These are phyloP conservation scores for Podabrus alpinus DNA, from an alignment of 2,888 invertebrate genomes.

Conservation along the genomic window DNA sequence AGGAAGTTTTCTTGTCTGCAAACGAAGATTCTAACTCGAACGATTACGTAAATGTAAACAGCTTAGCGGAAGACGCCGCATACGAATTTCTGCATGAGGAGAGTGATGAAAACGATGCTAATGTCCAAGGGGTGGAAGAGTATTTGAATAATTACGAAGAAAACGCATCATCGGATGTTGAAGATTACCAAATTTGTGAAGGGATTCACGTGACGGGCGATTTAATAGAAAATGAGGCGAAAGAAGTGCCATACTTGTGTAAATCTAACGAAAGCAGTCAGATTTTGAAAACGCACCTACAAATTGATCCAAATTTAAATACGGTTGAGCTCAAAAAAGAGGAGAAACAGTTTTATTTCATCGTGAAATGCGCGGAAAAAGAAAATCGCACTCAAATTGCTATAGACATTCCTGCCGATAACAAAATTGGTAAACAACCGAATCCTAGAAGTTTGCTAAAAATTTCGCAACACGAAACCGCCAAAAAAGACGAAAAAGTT, in stretches of 20 bases:
- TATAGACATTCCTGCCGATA: conserved; percentile 20
- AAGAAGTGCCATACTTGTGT: conserved; percentile 5
- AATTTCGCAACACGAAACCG: conserved; percentile 34
- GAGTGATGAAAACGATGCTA: background rate
- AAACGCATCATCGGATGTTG: conserved; percentile 40
- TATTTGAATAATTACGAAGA: conserved; percentile 9
- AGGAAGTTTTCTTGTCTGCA: background rate
- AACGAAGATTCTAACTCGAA: background rate
- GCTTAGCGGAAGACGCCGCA: background rate
- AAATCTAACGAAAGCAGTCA: conserved; percentile 9
- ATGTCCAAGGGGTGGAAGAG: conserved; percentile 2
- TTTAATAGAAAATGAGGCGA: conserved; percentile 13
- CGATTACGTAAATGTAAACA: background rate
- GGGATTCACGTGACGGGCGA: conserved; percentile 46
- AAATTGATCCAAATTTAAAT: background rate
- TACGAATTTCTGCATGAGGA: background rate
- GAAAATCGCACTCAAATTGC: conserved; percentile 46
- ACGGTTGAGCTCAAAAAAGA: background rate
- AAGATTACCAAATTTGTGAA: conserved; percentile 46
- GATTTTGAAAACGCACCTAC: conserved; percentile 14
- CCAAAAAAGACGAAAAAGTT: conserved; percentile 41
- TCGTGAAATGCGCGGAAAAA: conserved; percentile 48
- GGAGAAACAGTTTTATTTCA: conserved; percentile 37
- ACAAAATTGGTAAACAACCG: conserved; percentile 34
- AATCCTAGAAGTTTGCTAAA: conserved; percentile 51